These are phyloP conservation scores for Nomada fucata DNA, from an alignment of 2,888 invertebrate species.

Conservation along the genomic window DNA sequence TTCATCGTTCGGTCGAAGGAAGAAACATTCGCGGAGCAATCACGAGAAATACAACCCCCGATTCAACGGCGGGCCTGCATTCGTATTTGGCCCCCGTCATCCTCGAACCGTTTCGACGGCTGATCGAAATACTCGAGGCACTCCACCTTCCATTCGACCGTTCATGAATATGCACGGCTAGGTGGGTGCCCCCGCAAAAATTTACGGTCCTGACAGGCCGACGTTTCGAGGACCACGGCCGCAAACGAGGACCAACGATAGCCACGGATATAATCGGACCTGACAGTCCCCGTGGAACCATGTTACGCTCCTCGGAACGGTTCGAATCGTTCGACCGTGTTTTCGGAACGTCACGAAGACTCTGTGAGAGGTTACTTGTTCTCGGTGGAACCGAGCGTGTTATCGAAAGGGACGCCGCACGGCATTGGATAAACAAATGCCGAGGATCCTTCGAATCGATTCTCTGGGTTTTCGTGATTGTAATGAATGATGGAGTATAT, in stretches of 20 bases:
- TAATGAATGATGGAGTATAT: neutral
- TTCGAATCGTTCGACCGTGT: constrained; percentile 29
- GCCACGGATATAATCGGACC: constrained; percentile 63
- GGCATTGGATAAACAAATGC: constrained; percentile 14
- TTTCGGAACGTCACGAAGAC: constrained; percentile 43
- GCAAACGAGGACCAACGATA: constrained; percentile 65
- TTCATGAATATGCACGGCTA: constrained; percentile 77
- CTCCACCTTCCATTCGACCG: constrained; percentile 37
- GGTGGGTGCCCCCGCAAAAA: constrained; percentile 73
- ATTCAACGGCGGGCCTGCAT: constrained; percentile 22
- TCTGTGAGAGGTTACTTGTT: constrained; percentile 37
- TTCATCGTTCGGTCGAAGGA: neutral
- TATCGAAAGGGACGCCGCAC: constrained; percentile 40
- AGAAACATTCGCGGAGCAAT: neutral
- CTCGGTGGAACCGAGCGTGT: constrained; percentile 36
- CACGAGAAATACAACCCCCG: constrained; percentile 37
- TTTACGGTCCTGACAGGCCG: constrained; percentile 73
- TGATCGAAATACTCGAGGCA: constrained; percentile 65
- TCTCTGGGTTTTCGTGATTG: neutral
- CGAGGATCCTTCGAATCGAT: neutral
- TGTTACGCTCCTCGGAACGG: constrained; percentile 50
- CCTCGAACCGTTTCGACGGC: constrained; percentile 61
- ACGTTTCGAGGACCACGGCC: constrained; percentile 70
- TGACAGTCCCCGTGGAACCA: constrained; percentile 65
- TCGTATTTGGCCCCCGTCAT: constrained; percentile 60